Percentiles rank a stretch among this genome's conserved stretches.
Evolutionary conservation across 2,797 vertebrate species (phyloP).

Genomic region (Vireo griseus): DNA sequence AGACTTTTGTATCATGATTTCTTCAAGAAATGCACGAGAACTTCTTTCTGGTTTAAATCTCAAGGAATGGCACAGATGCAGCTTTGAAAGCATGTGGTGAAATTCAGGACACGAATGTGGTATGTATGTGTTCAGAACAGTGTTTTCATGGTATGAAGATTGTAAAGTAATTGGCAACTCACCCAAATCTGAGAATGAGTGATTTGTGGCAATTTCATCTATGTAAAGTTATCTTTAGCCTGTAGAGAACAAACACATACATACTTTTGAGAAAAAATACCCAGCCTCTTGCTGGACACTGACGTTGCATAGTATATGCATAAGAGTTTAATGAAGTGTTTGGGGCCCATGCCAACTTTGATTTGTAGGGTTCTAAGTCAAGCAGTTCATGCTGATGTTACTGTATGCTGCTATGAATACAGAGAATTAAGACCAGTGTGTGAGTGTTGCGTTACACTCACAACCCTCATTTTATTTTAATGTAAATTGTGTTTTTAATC

Average conservation of each 20-base stretch:
- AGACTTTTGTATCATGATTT: not conserved
- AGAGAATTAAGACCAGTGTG: not conserved
- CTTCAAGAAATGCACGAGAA: not conserved
- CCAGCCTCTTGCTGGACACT: not conserved
- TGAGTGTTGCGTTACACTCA: not conserved
- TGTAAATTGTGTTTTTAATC: not conserved
- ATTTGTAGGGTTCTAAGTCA: conserved; percentile 5
- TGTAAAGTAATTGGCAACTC: not conserved
- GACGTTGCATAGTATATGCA: not conserved
- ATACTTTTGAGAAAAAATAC: not conserved
- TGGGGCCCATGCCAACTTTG: not conserved
- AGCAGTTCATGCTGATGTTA: not conserved
- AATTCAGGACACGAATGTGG: not conserved
- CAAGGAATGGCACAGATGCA: not conserved
- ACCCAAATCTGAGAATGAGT: not conserved
- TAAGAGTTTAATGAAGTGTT: not conserved
- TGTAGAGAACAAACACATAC: not conserved
- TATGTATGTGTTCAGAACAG: not conserved
- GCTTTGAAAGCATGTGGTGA: not conserved
- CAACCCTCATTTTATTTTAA: not conserved
- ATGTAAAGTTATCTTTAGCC: not conserved
- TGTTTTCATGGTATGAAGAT: not conserved
- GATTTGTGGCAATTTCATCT: not conserved
- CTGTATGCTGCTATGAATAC: not conserved
- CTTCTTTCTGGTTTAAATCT: not conserved